phyloP scores from a whole-genome alignment of 2,113 vertebrate species.

The Ophiodon elongatus region DNA sequence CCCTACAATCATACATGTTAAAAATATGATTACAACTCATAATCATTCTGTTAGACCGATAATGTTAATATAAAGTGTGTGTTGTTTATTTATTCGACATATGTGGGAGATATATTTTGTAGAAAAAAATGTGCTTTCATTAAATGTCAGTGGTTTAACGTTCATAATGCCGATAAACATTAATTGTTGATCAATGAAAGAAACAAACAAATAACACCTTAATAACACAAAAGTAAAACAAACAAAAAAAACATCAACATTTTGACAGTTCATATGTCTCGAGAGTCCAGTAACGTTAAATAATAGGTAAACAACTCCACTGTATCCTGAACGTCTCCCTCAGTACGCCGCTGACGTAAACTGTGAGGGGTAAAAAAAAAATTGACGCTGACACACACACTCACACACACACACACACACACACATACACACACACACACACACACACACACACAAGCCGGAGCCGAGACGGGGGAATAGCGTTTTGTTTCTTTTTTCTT shows the following conservation, averaged over 20 bases:
- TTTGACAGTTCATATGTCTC: background rate
- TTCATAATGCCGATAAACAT: background rate
- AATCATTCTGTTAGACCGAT: background rate
- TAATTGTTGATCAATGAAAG: background rate
- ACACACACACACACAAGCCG: slow-evolving; percentile 63
- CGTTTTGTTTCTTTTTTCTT: slow-evolving; percentile 79
- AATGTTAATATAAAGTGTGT: background rate
- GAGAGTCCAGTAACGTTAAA: background rate
- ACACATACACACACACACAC: too few species aligned
- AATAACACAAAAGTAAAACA: background rate
- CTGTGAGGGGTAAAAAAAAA: slow-evolving; percentile 55
- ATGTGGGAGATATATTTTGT: background rate
- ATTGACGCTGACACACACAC: slow-evolving; percentile 72
- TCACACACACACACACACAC: too few species aligned
- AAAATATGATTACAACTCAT: background rate
- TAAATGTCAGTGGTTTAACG: background rate
- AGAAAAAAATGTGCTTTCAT: background rate
- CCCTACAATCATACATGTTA: background rate
- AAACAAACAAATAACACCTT: background rate
- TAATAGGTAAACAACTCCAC: slow-evolving; percentile 22
- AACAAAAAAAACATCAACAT: background rate
- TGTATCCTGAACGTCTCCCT: slow-evolving; percentile 51
- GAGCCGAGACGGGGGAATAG: slow-evolving; percentile 70
- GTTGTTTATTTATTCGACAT: background rate
- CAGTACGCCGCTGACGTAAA: slow-evolving; percentile 73